Evolutionary conservation across 2,113 vertebrate species (phyloP), one percentile per base, ranked within the genome.

Genomic region (Sylvicapra grimmia): DNA sequence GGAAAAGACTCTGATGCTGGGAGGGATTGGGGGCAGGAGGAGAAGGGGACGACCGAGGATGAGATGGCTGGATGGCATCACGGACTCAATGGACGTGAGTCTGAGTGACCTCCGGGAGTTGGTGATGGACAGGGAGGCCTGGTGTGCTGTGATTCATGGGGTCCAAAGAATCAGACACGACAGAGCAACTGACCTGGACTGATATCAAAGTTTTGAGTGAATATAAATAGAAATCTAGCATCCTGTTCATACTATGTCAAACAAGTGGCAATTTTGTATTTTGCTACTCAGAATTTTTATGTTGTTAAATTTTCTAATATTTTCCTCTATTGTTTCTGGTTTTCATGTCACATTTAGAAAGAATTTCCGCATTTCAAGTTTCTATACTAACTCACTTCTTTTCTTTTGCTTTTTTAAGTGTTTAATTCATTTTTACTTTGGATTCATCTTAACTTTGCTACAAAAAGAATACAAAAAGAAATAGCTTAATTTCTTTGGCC

Each of bases 381-480:
- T 59, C 13, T 89, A 29, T 72, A 53, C 53, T 31, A 21, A 79
- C 6, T 65, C 10, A 56, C 16, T 29, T 93, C 23, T 90, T 86
- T 80, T 80, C 16, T 44, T 87, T 86, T 61, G 21, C 25, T 68
- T 86, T 44, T 82, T 77, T 91, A 93, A 83, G n/a, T 36, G 21
- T 54, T 53, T 83, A 2, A 61, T 96, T 94, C 2, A 56, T 18
- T 87, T 80, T 61, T 86, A 53, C 11, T 63, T 77, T 91, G 27
- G 3, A 29, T 89, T 83, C 77, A 75, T 93, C 14, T 68, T 80
- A 93, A 88, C 85, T 86, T 97, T 80, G 7, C 33, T 94, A 5
- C 1, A 72, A 25, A 89, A 89, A 44, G 2, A 47, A 44, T 90
- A 53, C 53, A 31, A 89, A 93, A 58, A 11, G 72, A 75, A 89